A percentile compares a stretch with the other conserved stretches of the same genome.
Conservation (phyloP, 2,888 invertebrate genomes). For the Rhorus exstirpatorius region DNA sequence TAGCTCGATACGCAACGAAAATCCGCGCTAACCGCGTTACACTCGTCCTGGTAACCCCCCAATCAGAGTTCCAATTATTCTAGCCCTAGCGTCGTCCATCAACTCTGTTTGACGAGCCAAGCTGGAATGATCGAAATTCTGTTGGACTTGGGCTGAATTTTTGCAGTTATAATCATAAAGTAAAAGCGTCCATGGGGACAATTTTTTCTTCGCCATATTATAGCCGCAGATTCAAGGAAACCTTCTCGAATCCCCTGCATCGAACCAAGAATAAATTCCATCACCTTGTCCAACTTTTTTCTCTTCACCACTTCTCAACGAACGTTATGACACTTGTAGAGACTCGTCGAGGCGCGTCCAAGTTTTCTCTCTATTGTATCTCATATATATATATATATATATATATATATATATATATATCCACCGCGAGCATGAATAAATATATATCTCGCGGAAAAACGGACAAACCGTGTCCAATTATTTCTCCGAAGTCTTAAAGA, state of each 20-base stretch:
- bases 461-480: constrained; percentile 70
- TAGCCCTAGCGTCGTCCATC: no score
- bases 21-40: no score
- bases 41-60: no score
- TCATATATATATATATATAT: no score
- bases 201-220: no score
- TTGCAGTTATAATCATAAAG: no score
- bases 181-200: no score
- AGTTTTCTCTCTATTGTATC: constrained; percentile 44
- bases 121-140: no score
- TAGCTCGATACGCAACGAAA: background rate
- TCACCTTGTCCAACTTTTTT: constrained; percentile 47
- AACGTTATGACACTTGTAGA: constrained; percentile 37
- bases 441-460: constrained; percentile 56
- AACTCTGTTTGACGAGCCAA: no score
- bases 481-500: constrained; percentile 62
- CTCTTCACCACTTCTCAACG: background rate
- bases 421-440: constrained; percentile 46
- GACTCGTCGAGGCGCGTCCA: constrained; percentile 66
- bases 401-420: background rate
- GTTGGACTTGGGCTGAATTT: no score
- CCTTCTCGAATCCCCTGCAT: constrained; percentile 35
- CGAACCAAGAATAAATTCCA: constrained; percentile 39
- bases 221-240: constrained; percentile 32
- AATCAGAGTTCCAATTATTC: no score